Base-by-base conservation (phyloP, 2,113 vertebrate species). In the Ptychochromis oligacanthus region DNA sequence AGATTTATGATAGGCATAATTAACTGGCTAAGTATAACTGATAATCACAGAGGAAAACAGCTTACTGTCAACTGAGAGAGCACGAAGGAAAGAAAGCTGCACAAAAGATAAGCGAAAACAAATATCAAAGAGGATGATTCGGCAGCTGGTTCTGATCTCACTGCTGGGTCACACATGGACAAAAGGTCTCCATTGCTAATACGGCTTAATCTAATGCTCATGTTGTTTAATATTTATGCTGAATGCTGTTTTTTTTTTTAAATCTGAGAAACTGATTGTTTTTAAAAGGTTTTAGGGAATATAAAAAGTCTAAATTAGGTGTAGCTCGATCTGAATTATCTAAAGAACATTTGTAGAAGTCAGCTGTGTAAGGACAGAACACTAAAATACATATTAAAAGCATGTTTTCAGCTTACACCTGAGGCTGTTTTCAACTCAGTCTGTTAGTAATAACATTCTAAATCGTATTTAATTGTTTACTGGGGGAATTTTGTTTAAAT, bases 141-240 rank as follows among this genome's bases (percentile, higher is more conserved):
- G 28, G 34, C 74, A 40, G 64, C 60, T 90, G 79, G 7, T 88
- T 79, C 9, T 93, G 61, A 17, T 91, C 49, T 43, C 82, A 14
- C 79, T 91, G 65, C 81, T 94, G 59, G 84, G 82, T 9, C 60
- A 90, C 43, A 43, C 79, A 5, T 90, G 87, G 83, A 89, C 84
- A 26, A 77, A 88, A 94, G 94, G 93, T 95, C 38, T 86, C 1
- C 34, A 4, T 13, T 57, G 11, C 38, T 20, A 55, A 54, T 26
- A 65, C 14, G 38, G 36, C 61, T 43, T 7, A 2, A 77, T 46
- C 26, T 34, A 59, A 46, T 72, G 14, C 11, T 59, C 11, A 18
- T 24, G 20, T 24, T 15, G n/a, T 13, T 36, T 18, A 20, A 22
- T 49, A 15, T 2, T 77, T 1, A 38, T 77, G 15, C n/a, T n/a